Evolutionary conservation across 2,797 vertebrate genomes (phyloP), one percentile per base, ranked within the genome.

Genomic region (Phyllotis vaccarum): DNA sequence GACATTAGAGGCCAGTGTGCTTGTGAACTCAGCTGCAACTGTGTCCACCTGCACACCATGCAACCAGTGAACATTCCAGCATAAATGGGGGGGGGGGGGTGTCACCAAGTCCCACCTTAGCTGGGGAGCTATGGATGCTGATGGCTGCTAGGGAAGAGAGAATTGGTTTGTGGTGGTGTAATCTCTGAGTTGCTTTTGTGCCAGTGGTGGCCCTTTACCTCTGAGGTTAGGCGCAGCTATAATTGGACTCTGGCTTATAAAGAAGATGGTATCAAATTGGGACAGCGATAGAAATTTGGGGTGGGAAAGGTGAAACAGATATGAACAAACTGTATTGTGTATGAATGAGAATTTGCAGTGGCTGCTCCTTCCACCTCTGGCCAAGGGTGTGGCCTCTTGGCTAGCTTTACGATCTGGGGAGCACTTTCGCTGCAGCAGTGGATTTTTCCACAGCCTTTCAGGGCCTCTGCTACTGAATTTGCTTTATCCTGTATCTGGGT

Each of bases 81-180:
- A 4, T 52, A 46, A 62, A 16, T n/a, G 12, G 43, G 12, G 12
- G 0, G 12, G 62, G 40, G 6, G 1, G 43, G 40, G 6, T 0
- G 43, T 68, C 19, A n/a, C 43, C n/a, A 46, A 6, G 62, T 66
- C 62, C 82, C 19, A 6, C 21, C 62, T 68, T 14, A n/a, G 31
- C 46, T 68, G 46, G 46, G 31, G 46, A 37, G 64, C 82, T 68
- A 10, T 52, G 62, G 17, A 12, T 37, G 31, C 9, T n/a, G 31
- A 68, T 86, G 82, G 49, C n/a, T 52, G 12, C 83, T 27, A 37
- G 46, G 43, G 64, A 86, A 52, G 31, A 46, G 31, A 86, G 46
- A 86, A 31, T 68, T 46, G 4, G 31, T 68, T 68, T 52, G 83
- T 21, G n/a, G 83, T n/a, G 13, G 46, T 68, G 22, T 12, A 27